Evolutionary conservation across 2,888 invertebrate species (phyloP), one percentile per base, ranked within the genome.

Genomic region (Xanthia icteritia): DNA sequence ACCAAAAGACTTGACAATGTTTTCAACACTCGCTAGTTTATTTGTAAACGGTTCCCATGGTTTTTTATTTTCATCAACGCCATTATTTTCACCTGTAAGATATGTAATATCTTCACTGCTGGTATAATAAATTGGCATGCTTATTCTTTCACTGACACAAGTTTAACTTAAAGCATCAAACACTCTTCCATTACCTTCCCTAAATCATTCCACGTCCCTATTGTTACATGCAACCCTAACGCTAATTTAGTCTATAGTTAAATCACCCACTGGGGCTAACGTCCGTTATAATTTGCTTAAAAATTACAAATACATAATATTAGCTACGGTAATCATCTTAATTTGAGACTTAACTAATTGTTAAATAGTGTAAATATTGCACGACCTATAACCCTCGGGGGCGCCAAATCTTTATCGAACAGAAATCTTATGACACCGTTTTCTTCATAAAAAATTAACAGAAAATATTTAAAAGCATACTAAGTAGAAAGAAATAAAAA

Each of bases 81-180:
- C 95, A 92, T 91, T 89, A 89, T 93, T 94, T 92, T 95, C 96
- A 96, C 96, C 96, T 96, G 96, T 89, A 96, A 96, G 90, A 94
- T 91, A 94, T 89, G 89, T 90, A 91, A 92, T 88, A 92, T 90
- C 88, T 95, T 95, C 91, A 95, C 91, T 92, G 88, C 85, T 88
- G 76, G 78, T 86, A 82, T 81, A 86, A 76, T 87, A 11, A 76
- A 75, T 86, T 79, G 79, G 88, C 92, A 93, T 94, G 92, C 93
- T 90, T 69, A 82, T 68, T 82, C 79, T 72, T 48, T 81, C 83
- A 88, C 77, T 82, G 82, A 85, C 86, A 86, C 81, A 84, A 88
- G 78, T 74, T 86, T 75, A 85, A 83, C 83, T 83, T 78, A 86
- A 85, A 88, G 86, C 83, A 86, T 88, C 42, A 90, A 86, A 88